Conservation (phyloP, 2,797 vertebrate species). For the Paratrypauchen microcephalus region DNA sequence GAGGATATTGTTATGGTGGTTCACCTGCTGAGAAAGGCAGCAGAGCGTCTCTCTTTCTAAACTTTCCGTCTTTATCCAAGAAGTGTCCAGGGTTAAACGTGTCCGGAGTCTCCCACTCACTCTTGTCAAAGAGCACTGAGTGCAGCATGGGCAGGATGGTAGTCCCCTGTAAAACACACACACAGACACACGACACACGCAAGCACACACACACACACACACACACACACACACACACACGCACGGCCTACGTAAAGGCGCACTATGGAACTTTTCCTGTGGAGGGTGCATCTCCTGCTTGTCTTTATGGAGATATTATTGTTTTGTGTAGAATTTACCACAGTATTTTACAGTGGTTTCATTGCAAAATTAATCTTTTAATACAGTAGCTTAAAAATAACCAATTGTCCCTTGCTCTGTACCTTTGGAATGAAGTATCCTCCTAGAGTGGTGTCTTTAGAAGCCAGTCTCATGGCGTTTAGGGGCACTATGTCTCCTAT, state of each 20-base stretch:
- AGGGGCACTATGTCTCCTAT: constrained; percentile 73
- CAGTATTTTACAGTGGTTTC: too few species aligned
- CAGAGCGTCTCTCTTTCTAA: constrained; percentile 77
- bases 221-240: too few species aligned
- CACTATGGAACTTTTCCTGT: too few species aligned
- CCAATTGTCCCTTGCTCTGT: neutral
- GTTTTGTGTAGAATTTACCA: too few species aligned
- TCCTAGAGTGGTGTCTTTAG: constrained; percentile 56
- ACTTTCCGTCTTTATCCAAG: constrained; percentile 77
- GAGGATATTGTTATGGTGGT: too few species aligned
- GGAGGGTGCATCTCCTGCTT: too few species aligned
- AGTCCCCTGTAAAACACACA: constrained; percentile 68
- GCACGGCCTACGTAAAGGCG: too few species aligned
- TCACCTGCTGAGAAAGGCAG: constrained; percentile 84
- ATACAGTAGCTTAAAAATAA: too few species aligned
- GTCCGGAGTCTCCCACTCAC: constrained; percentile 78
- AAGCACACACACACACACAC: too few species aligned
- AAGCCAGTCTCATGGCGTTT: constrained; percentile 43
- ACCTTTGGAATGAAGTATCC: constrained; percentile 81
- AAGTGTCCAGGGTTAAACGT: constrained; percentile 83
- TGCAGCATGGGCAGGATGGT: constrained; percentile 52
- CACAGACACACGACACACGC: too few species aligned
- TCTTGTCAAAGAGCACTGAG: constrained; percentile 77
- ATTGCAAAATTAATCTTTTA: too few species aligned
- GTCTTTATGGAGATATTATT: too few species aligned